phyloP scores from a whole-genome alignment of 2,797 vertebrate genomes.

The Sebastes goodei region DNA sequence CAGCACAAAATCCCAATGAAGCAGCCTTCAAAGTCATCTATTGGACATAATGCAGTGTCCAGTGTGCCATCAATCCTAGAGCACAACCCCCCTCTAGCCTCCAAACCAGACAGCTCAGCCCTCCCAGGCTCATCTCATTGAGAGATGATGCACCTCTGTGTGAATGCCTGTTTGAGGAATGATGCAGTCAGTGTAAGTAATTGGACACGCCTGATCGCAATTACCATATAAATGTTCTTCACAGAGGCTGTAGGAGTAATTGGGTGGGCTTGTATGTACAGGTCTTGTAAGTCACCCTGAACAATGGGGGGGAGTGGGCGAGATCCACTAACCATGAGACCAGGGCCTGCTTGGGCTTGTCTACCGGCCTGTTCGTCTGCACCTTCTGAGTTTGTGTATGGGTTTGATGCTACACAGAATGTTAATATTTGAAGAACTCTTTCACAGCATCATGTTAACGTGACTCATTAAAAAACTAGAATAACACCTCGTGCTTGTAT shows the following conservation, averaged over 20 bases:
- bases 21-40: neutral
- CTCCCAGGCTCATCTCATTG: neutral
- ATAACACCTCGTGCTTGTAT: too few relatives aligned
- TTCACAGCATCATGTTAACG: neutral
- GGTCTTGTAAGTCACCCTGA: neutral
- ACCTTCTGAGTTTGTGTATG: neutral
- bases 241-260: neutral
- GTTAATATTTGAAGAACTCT: neutral
- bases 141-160: neutral
- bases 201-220: neutral
- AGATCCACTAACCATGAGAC: neutral
- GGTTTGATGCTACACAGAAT: neutral
- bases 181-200: neutral
- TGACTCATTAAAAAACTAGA: neutral
- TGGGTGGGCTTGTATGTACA: neutral
- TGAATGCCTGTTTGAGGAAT: neutral
- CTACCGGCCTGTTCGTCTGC: neutral
- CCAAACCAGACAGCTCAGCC: neutral
- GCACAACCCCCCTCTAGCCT: neutral
- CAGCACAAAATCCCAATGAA: neutral
- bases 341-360: neutral
- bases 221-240: constrained; percentile 10
- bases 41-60: neutral
- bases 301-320: neutral
- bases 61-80: neutral